Percentiles rank a stretch among this genome's conserved stretches.
These are phyloP conservation scores for Oryzias sinensis DNA, from an alignment of 2,797 vertebrate genomes.

Conservation along the genomic window DNA sequence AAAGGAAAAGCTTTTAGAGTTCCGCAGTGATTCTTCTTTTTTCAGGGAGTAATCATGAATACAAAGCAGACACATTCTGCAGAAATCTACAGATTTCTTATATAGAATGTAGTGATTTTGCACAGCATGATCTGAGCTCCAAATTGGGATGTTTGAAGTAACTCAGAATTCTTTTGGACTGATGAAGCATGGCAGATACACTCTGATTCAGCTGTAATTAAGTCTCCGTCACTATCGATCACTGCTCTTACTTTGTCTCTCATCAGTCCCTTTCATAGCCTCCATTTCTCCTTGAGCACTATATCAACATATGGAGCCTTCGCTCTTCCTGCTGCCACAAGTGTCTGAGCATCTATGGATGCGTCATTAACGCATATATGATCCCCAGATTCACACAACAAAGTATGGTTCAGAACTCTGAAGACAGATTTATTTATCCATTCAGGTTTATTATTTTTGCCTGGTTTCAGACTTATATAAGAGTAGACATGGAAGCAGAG, in stretches of 20 bases:
- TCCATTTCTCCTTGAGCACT: slow-evolving; percentile 26
- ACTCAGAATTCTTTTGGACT: slow-evolving; percentile 24
- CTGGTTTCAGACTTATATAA: no score
- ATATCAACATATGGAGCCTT: slow-evolving; percentile 38
- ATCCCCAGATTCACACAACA: slow-evolving; percentile 1
- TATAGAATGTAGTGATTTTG: neutral
- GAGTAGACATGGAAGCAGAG: no score
- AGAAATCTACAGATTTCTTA: slow-evolving; percentile 12
- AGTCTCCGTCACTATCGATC: slow-evolving; percentile 54
- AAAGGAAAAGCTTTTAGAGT: slow-evolving; percentile 23
- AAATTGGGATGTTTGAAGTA: slow-evolving; percentile 8
- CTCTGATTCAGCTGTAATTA: slow-evolving; percentile 54
- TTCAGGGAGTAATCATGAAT: neutral
- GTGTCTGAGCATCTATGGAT: slow-evolving; percentile 9
- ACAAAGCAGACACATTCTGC: slow-evolving; percentile 25
- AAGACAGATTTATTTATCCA: no score
- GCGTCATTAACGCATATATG: neutral
- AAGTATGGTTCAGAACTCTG: neutral
- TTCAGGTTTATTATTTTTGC: no score
- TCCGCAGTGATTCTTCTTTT: slow-evolving; percentile 28
- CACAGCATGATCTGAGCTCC: slow-evolving; percentile 18
- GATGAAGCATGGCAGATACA: slow-evolving; percentile 46
- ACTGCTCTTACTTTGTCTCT: slow-evolving; percentile 24
- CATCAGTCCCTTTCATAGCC: slow-evolving; percentile 43
- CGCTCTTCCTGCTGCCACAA: slow-evolving; percentile 3